These are phyloP conservation scores for Hydrochoerus hydrochaeris DNA, from an alignment of 2,113 vertebrate species.

Conservation along the genomic window DNA sequence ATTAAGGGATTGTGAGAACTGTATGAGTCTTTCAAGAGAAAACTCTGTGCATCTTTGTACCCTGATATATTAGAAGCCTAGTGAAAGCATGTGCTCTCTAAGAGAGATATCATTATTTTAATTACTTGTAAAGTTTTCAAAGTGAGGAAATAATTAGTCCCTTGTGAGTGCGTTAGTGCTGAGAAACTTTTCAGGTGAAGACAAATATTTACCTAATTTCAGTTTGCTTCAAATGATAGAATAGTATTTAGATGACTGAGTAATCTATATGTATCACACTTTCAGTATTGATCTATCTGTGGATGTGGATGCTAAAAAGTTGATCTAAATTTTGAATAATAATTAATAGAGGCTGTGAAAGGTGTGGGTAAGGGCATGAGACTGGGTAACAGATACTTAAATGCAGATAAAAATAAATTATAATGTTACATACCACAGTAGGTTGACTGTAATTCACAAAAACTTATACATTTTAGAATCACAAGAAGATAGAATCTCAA, in stretches of 20 bases:
- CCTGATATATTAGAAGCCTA: neutral
- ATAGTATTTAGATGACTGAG: neutral
- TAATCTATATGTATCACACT: neutral
- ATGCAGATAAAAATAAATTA: neutral
- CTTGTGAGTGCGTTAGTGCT: constrained; percentile 29
- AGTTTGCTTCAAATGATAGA: neutral
- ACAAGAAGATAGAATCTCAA: neutral
- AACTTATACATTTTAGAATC: neutral
- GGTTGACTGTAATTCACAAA: neutral
- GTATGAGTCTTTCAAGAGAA: neutral
- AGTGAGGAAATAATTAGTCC: constrained; percentile 58
- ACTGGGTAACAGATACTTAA: too few species aligned
- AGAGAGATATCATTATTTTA: constrained; percentile 33
- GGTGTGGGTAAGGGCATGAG: neutral
- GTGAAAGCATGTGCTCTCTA: neutral
- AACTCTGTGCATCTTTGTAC: neutral
- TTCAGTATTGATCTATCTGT: neutral
- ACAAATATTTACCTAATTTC: constrained; percentile 30
- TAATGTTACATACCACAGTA: neutral
- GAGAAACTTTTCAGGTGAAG: neutral
- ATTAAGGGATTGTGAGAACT: neutral
- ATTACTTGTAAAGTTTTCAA: constrained; percentile 53
- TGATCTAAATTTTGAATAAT: neutral
- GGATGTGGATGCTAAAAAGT: neutral
- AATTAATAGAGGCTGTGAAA: neutral